Evolutionary conservation across 2,888 invertebrate species (phyloP), one percentile per base, ranked within the genome.

Genomic region (Hoplodrina ambigua): DNA sequence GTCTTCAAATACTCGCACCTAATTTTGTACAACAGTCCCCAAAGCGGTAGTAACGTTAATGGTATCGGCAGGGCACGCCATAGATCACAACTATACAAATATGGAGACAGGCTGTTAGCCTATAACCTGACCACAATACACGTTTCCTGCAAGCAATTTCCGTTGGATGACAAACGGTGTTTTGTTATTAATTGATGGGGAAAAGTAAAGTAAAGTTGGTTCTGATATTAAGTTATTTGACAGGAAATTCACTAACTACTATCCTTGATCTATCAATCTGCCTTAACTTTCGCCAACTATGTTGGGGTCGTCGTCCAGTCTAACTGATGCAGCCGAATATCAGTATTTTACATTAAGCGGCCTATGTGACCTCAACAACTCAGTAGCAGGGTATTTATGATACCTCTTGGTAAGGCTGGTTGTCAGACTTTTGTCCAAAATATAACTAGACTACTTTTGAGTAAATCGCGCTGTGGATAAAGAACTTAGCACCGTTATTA

Each of bases 51-150:
- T 46, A 56, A 59, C 49, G 25, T 2, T 63, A 71, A 63, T 20
- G 20, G 46, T 37, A 50, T 25, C 10, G 58, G 41, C 33, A 78
- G 11, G 49, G 19, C 52, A 50, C 46, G 58, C 66, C 66, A 55
- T 76, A 73, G 61, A 79, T 76, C 75, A 74, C 75, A 52, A 52
- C 75, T 49, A 19, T 41, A 73, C 75, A 80, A 76, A 76, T 74
- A 76, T 55, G 75, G 75, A 17, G 75, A 66, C 75, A 62, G 62
- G 75, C 46, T 66, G 55, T 76, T 73, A 76, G 19, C 67, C 74
- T 79, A 63, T 62, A 74, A 72, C 73, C 73, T 56, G 49, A 13
- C 20, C 15, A 60, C 37, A 60, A 57, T 64, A 60, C 52, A 53
- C 62, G 46, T 55, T 78, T 78, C 78, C 79, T 79, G 79, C 44